These are phyloP conservation scores for Hypocryptadius cinnamomeus DNA, from an alignment of 2,113 vertebrate species.

Conservation along the genomic window DNA sequence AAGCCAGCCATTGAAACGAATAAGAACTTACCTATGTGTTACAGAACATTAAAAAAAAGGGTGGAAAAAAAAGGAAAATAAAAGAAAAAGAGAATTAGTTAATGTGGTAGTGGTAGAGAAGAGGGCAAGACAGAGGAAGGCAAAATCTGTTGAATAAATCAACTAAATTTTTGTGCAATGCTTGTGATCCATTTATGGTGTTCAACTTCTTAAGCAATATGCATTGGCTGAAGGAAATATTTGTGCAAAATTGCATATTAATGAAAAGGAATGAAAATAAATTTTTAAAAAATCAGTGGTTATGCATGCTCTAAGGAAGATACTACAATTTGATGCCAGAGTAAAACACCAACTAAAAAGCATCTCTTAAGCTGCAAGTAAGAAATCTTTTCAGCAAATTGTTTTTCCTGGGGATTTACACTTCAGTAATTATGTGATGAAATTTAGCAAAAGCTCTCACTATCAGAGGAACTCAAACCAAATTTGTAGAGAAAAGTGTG, in stretches of 20 bases:
- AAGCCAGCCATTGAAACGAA: constrained; percentile 1
- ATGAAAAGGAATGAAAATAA: not conserved
- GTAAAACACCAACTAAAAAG: not conserved
- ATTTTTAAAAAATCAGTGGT: not conserved
- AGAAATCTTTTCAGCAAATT: not conserved
- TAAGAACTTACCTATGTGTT: not conserved
- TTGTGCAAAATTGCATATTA: not conserved
- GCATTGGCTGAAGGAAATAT: not conserved
- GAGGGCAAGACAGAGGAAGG: not conserved
- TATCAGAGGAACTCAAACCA: not conserved
- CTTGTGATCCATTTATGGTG: not conserved
- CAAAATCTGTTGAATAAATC: not conserved
- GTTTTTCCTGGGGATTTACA: not conserved
- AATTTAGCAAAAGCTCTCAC: not conserved
- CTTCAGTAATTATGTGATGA: not conserved
- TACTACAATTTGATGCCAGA: not conserved
- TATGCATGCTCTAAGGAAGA: not conserved
- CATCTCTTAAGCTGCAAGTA: not conserved
- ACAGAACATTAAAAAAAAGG: not conserved
- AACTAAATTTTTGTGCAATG: not conserved
- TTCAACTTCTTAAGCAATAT: not conserved
- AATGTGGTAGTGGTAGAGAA: not conserved
- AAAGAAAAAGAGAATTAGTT: not conserved
- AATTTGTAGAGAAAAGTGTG: not conserved
- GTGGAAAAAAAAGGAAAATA: too few species aligned